phyloP scores from a whole-genome alignment of 2,888 invertebrate species.

The Dugesia japonica region DNA sequence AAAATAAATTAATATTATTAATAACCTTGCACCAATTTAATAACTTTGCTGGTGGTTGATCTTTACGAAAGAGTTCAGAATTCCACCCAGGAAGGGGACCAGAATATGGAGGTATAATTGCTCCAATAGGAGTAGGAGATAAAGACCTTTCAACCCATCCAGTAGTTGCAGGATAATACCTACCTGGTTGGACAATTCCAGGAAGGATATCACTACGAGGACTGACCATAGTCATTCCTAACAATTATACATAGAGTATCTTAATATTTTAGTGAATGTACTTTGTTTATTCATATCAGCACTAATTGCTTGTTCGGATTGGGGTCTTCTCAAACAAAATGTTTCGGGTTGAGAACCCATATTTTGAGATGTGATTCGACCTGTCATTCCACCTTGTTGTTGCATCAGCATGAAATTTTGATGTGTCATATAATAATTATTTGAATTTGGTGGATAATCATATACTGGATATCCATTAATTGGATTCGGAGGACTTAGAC shows the following conservation, averaged over 20 bases:
- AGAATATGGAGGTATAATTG: neutral
- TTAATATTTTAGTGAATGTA: neutral
- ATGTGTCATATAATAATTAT: neutral
- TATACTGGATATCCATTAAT: neutral
- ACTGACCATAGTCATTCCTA: conserved; percentile 7
- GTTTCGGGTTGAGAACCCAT: neutral
- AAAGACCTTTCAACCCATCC: neutral
- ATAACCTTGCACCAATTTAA: conserved; percentile 29
- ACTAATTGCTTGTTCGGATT: neutral
- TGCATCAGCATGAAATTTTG: neutral
- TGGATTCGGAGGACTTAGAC: neutral
- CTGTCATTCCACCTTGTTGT: neutral
- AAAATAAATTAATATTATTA: too few species aligned
- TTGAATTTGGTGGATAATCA: neutral
- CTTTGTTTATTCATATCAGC: neutral
- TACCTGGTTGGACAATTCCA: neutral
- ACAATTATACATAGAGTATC: neutral
- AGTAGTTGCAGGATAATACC: neutral
- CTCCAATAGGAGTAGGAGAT: neutral
- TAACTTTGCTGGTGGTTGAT: conserved; percentile 12
- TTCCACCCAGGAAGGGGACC: conserved; percentile 29
- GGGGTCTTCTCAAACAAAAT: neutral
- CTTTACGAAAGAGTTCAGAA: conserved; percentile 26
- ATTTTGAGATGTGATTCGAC: neutral
- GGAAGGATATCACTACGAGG: conserved; percentile 5